These are phyloP conservation scores for Leptopilina boulardi DNA, from an alignment of 1,140 invertebrate genomes.

Conservation along the genomic window DNA sequence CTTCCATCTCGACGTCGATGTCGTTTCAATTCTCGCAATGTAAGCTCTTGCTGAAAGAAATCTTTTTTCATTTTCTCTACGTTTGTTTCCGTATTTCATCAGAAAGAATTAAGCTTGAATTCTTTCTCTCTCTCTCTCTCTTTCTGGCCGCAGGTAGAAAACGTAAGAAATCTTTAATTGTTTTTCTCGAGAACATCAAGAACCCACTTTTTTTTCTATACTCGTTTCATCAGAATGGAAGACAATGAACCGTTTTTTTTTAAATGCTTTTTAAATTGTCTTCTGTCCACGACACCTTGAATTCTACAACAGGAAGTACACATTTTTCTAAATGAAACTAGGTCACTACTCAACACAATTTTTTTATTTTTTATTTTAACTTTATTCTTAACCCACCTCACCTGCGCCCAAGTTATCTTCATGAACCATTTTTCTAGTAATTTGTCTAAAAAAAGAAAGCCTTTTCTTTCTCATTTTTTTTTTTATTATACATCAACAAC, in stretches of 20 bases:
- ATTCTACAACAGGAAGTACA: slow-evolving; percentile 7
- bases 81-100: slow-evolving; percentile 17
- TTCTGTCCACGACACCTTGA: background rate
- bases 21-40: slow-evolving; percentile 8
- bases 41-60: slow-evolving; percentile 8
- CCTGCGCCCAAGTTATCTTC: too few species aligned
- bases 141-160: background rate
- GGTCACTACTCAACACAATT: background rate
- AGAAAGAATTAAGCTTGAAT: slow-evolving; percentile 2
- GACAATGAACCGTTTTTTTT: background rate
- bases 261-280: slow-evolving; percentile 10
- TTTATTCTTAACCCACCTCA: background rate
- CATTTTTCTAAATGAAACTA: slow-evolving; percentile 3
- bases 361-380: background rate
- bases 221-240: background rate
- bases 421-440: too few species aligned
- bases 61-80: background rate
- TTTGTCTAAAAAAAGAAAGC: too few species aligned
- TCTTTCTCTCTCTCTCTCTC: background rate
- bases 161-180: slow-evolving; percentile 6
- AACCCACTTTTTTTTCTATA: background rate
- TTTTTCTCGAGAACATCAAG: slow-evolving; percentile 17
- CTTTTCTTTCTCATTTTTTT: too few species aligned
- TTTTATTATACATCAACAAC: too few species aligned
- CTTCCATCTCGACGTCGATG: slow-evolving; percentile 7